Conservation (phyloP, 1,140 invertebrate species). For the Aphelenchoides fujianensis region DNA sequence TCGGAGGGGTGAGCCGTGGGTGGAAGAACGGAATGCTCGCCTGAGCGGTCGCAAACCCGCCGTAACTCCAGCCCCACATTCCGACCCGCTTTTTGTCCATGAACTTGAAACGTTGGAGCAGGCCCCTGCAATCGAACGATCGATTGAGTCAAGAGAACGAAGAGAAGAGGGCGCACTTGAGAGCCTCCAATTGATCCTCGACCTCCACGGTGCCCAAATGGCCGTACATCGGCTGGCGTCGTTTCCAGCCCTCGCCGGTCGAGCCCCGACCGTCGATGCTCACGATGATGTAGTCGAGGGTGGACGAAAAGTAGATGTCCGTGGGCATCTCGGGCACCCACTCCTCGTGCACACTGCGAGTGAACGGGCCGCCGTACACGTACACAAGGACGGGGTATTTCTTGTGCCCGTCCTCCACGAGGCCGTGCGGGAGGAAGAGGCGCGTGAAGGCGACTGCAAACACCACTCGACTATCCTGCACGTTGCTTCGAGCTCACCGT, state of each 20-base stretch:
- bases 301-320: conserved; percentile 49
- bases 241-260: conserved; percentile 51
- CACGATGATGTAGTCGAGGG: conserved; percentile 47
- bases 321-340: conserved; percentile 38
- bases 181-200: conserved; percentile 57
- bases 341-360: conserved; percentile 55
- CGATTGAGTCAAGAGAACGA: not conserved
- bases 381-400: conserved; percentile 43
- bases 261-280: conserved; percentile 58
- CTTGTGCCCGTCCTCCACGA: conserved; percentile 29
- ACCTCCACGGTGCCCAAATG: conserved; percentile 60
- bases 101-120: conserved; percentile 42
- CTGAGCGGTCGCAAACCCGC: conserved; percentile 54
- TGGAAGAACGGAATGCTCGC: conserved; percentile 12
- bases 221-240: conserved; percentile 54
- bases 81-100: conserved; percentile 49
- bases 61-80: conserved; percentile 61
- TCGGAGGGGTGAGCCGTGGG: not conserved
- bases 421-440: conserved; percentile 44
- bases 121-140: conserved; percentile 28
- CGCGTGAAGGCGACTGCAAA: conserved; percentile 42
- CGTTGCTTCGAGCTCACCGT: conserved; percentile 27
- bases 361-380: conserved; percentile 45
- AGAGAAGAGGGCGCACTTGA: conserved; percentile 28
- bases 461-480: not conserved